A percentile compares a stretch with the other conserved stretches of the same genome.
Conservation (phyloP, 2,797 vertebrate species). For the Urosaurus nigricauda region DNA sequence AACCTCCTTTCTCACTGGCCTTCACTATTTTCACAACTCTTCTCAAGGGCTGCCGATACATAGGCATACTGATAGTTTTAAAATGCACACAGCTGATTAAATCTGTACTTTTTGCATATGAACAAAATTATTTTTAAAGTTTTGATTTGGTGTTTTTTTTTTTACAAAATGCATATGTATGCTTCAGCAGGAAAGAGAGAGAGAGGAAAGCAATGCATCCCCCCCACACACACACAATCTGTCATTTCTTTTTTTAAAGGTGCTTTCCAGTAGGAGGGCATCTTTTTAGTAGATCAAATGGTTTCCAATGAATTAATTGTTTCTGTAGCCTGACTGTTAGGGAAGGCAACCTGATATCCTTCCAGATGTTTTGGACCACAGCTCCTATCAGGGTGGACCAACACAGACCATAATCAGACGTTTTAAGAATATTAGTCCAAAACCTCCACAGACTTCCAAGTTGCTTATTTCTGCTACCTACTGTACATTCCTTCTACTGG, state of each 20-base stretch:
- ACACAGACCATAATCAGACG: not conserved
- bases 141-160: not conserved
- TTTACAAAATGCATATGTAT: not conserved
- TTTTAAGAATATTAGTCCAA: not conserved
- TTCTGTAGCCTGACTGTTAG: not conserved
- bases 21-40: not conserved
- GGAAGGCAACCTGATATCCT: not conserved
- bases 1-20: not conserved
- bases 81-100: not conserved
- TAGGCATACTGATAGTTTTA: not conserved
- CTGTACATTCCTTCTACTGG: not conserved
- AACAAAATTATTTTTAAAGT: not conserved
- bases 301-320: not conserved
- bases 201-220: not conserved
- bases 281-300: not conserved
- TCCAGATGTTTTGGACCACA: not conserved
- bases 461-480: not conserved
- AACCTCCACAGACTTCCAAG: not conserved
- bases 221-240: no score
- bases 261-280: not conserved
- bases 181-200: not conserved
- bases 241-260: not conserved
- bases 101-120: not conserved
- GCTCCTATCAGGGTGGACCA: no score
- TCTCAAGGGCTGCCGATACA: not conserved